Percentiles rank a stretch among this genome's conserved stretches.
phyloP scores from a whole-genome alignment of 2,113 vertebrate species.

The Dipodomys spectabilis region DNA sequence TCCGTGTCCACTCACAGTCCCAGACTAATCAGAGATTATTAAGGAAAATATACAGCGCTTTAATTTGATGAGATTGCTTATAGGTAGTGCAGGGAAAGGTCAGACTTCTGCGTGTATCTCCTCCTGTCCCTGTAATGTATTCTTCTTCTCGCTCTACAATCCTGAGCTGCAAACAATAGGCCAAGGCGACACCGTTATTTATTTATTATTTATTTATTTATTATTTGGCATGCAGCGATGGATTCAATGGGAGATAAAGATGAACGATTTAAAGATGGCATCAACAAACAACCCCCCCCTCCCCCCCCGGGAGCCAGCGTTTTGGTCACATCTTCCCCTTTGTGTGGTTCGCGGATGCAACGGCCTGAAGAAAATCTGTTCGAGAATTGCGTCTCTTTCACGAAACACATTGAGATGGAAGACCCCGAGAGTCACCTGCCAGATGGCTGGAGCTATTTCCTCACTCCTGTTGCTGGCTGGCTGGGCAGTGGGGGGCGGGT shows the following conservation, averaged over 20 bases:
- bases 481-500: neutral
- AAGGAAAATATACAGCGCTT: conserved; percentile 99
- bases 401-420: conserved; percentile 22
- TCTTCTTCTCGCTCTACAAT: conserved; percentile 83
- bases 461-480: conserved; percentile 9
- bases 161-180: conserved; percentile 95
- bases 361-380: neutral
- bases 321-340: conserved; percentile 69
- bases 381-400: conserved; percentile 56
- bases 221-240: conserved; percentile 85
- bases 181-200: conserved; percentile 93
- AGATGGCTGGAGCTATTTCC: conserved; percentile 31
- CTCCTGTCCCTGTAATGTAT: conserved; percentile 89
- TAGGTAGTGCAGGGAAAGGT: conserved; percentile 99
- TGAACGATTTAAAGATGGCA: conserved; percentile 89
- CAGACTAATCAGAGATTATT: conserved; percentile 99
- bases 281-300: conserved; percentile 86
- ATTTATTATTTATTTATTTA: conserved; percentile 58
- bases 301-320: conserved; percentile 63
- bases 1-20: conserved; percentile 97
- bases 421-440: neutral
- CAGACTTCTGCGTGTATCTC: conserved; percentile 96
- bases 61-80: conserved; percentile 99
- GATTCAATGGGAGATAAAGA: conserved; percentile 87
- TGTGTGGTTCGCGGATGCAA: conserved; percentile 22